Base-by-base conservation (phyloP, 1,140 invertebrate species). In the Tetramorium parvispinum region DNA sequence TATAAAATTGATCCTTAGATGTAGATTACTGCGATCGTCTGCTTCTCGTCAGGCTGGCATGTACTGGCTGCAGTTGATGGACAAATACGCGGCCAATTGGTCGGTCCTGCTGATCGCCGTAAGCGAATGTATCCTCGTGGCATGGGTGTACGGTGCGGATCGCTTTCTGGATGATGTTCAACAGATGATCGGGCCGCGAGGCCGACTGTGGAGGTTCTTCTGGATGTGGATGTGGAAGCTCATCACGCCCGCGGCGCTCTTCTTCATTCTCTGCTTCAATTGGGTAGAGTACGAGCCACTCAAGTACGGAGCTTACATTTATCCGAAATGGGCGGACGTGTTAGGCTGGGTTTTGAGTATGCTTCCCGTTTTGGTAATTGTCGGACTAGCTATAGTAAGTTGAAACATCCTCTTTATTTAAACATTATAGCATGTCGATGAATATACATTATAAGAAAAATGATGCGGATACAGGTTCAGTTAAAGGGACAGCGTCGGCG, bases 21-120 rank as follows among this genome's bases (percentile, higher is more conserved):
- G 24, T 37, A n/a, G n/a, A 70, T 73, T 73, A 37, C 86, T 10
- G 32, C 4, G 18, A 81, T 4, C 43, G 13, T 65, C 16, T 40
- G 40, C 49, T 21, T 86, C n/a, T 73, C 82, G 94, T 95, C 87
- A 97, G 97, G 97, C 97, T 91, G 98, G 97, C 5, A 97, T 98
- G 97, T 98, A 97, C 93, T 97, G 98, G 96, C 95, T 98, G 13
- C 97, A 98, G 91, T 91, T 98, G 81, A 98, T 98, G 97, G 98
- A 98, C 91, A 98, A 97, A 88, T 98, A 98, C 91, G 97, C 98
- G 1, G 98, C 98, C 21, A 98, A 98, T 92, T 98, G 97, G 97
- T 98, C 97, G 21, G 98, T 98, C 1, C 94, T 98, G 59, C 95
- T 98, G 13, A 98, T 98, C 87, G 98, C 97, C 10, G 97, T 98